Conservation (phyloP, 2,113 vertebrate genomes). For the Calonectris borealis region DNA sequence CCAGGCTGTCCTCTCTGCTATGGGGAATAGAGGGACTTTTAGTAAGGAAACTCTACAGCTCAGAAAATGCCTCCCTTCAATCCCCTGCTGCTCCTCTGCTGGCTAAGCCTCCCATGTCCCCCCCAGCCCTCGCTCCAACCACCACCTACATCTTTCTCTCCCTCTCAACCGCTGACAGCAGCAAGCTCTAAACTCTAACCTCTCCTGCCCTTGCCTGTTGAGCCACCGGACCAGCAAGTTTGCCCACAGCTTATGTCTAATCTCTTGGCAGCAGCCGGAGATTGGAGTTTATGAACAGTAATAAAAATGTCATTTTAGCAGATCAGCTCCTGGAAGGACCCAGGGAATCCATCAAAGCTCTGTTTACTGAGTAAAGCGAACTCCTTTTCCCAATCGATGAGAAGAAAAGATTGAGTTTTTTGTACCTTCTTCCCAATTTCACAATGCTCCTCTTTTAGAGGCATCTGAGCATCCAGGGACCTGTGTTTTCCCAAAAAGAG, state of each 20-base stretch:
- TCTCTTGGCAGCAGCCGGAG: conserved; percentile 88
- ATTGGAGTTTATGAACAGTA: conserved; percentile 99
- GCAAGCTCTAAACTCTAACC: conserved; percentile 38
- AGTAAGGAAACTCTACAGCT: background rate
- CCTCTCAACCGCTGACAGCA: background rate
- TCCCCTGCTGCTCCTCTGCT: conserved; percentile 1
- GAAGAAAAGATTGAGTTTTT: conserved; percentile 70
- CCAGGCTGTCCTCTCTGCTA: conserved; percentile 22
- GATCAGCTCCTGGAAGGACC: conserved; percentile 82
- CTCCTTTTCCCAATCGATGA: conserved; percentile 83
- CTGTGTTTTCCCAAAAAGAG: conserved; percentile 26
- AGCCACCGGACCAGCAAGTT: conserved; percentile 81
- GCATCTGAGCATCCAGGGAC: conserved; percentile 26
- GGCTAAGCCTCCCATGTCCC: background rate
- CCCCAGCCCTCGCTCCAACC: background rate
- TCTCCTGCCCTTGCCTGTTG: conserved; percentile 61
- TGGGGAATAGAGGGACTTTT: conserved; percentile 13
- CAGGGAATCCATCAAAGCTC: conserved; percentile 86
- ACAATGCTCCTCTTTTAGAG: conserved; percentile 30
- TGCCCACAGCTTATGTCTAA: conserved; percentile 98
- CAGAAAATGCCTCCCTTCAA: conserved; percentile 8
- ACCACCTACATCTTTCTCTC: background rate
- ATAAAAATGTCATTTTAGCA: conserved; percentile 99
- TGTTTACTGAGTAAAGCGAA: conserved; percentile 88
- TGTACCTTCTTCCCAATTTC: conserved; percentile 60